phyloP scores from a whole-genome alignment of 2,113 vertebrate genomes.

The Lasiurus cinereus region DNA sequence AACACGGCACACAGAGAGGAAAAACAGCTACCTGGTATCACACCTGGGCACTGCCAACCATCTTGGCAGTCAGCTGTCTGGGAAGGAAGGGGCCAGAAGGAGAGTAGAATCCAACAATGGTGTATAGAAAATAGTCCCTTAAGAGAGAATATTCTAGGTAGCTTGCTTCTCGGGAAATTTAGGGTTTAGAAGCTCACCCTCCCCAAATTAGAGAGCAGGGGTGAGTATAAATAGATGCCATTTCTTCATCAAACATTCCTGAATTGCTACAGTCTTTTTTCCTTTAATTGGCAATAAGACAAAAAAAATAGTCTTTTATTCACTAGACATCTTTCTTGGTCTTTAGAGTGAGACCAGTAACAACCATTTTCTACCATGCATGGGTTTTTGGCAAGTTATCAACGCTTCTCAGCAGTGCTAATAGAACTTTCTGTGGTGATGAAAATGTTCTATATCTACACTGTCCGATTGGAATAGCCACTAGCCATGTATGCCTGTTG shows the following conservation, averaged over 20 bases:
- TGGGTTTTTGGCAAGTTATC: not conserved
- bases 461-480: not conserved
- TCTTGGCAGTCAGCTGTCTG: constrained; percentile 49
- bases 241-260: not conserved
- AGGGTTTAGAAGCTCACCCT: not conserved
- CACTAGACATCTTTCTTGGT: not conserved
- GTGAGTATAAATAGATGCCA: too few relatives aligned
- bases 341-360: not conserved
- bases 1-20: constrained; percentile 24
- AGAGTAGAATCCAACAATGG: not conserved
- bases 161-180: too few relatives aligned
- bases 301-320: not conserved
- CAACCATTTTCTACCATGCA: not conserved
- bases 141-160: not conserved
- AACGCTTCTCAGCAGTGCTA: not conserved
- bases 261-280: not conserved
- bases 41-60: constrained; percentile 66
- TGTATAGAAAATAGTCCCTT: not conserved
- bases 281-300: not conserved
- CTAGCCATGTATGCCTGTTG: rapidly evolving
- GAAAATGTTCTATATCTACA: not conserved
- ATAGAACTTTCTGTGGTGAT: not conserved
- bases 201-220: not conserved
- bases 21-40: constrained; percentile 45
- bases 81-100: not conserved